Evolutionary conservation across 1,140 invertebrate genomes (phyloP), one percentile per base, ranked within the genome.

Genomic region (Dendroctonus valens): DNA sequence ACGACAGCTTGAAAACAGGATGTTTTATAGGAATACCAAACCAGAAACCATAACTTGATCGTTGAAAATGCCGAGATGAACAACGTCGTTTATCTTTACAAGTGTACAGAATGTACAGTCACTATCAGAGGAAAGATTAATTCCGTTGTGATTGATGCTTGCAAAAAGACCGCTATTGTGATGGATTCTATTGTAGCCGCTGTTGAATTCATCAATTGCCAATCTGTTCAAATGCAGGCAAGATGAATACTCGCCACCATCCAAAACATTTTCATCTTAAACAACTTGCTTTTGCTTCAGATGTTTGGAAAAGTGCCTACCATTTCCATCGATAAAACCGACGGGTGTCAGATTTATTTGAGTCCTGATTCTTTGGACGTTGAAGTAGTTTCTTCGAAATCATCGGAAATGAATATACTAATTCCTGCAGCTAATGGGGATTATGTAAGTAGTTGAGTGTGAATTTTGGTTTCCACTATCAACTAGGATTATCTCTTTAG

Each of bases 331-430:
- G 97, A 99, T 78, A 99, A 99, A 84, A 97, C 95, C 52, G 97
- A 99, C 80, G 97, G 97, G 5, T 97, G 95, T 78, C 94, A 98
- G 84, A 91, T 99, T 82, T 99, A 95, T 84, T 83, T 99, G 74
- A 96, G 90, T 72, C 83, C 87, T 67, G 88, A 96, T 7, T 96
- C 96, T 2, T 74, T 96, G 42, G 83, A 89, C 58, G 91, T 94
- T 50, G 95, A 97, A 83, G 90, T 99, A 68, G 89, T 99, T 61
- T 89, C 85, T 74, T 92, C 96, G 58, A 99, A 99, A 81, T 99
- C 96, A 38, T 97, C 96, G 2, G 97, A 98, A 84, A 97, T 99
- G 93, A 99, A 99, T 79, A 87, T 99, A 50, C 84, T 97, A 74
- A 84, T 99, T 69, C 96, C 96, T 8, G 88, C 90, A 76, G 84